phyloP scores from a whole-genome alignment of 2,113 vertebrate genomes.

The Rhizomys pruinosus region DNA sequence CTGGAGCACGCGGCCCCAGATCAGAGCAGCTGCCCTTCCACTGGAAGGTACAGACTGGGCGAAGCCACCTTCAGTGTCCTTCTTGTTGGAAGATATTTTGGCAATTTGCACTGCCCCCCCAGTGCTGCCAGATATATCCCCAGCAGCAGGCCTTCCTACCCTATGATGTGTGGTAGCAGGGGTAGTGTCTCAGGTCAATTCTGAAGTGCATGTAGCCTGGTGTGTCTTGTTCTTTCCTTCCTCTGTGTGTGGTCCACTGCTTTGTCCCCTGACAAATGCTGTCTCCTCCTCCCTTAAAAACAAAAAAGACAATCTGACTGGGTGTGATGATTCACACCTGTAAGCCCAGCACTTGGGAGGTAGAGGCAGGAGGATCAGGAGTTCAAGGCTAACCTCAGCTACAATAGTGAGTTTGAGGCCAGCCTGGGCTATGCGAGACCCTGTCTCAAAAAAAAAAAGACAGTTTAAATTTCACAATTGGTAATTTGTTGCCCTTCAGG shows the following conservation, averaged over 20 bases:
- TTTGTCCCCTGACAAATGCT: conserved; percentile 23
- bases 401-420: neutral
- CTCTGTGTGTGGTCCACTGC: neutral
- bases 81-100: conserved; percentile 76
- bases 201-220: neutral
- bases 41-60: neutral
- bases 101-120: conserved; percentile 68
- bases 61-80: conserved; percentile 32
- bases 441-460: neutral
- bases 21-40: neutral
- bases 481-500: conserved; percentile 9
- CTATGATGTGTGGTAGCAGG: rapidly evolving
- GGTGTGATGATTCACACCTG: neutral
- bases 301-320: neutral
- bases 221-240: conserved; percentile 17
- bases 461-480: neutral
- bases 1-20: neutral
- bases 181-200: neutral
- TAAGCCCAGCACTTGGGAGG: neutral
- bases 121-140: neutral
- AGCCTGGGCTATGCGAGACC: neutral
- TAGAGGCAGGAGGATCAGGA: neutral
- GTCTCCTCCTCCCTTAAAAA: neutral
- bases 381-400: neutral
- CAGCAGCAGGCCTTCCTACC: neutral